Percentiles rank a stretch among this genome's conserved stretches.
Evolutionary conservation across 2,888 invertebrate genomes (phyloP).

Genomic region (Ochlodes sylvanus): DNA sequence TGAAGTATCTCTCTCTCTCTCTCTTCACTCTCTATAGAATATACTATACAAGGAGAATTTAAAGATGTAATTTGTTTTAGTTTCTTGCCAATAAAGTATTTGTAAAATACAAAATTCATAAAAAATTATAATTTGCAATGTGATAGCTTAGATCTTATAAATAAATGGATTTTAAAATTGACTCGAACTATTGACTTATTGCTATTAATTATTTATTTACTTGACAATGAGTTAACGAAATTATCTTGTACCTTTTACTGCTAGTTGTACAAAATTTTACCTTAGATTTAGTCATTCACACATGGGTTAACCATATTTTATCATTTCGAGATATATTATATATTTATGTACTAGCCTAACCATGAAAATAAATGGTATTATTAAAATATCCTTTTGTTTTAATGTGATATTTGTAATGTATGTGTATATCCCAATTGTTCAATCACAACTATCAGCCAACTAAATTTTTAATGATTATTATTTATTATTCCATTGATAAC

Average conservation of each 20-base stretch:
- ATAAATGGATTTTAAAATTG: conserved; percentile 58
- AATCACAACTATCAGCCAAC: not conserved
- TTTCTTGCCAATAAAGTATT: conserved; percentile 84
- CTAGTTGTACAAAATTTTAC: conserved; percentile 77
- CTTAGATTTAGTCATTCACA: conserved; percentile 70
- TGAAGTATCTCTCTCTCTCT: conserved; percentile 68
- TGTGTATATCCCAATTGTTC: not conserved
- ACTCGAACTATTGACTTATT: conserved; percentile 62
- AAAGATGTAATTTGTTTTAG: conserved; percentile 67
- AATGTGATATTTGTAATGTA: not conserved
- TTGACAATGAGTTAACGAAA: conserved; percentile 50
- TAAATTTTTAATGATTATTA: too few species aligned
- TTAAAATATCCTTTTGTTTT: conserved; percentile 50
- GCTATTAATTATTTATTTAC: conserved; percentile 63
- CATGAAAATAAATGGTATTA: conserved; percentile 78
- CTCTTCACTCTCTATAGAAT: conserved; percentile 78
- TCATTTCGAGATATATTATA: conserved; percentile 64
- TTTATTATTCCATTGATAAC: too few species aligned
- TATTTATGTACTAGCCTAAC: conserved; percentile 80
- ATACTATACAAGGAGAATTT: conserved; percentile 62
- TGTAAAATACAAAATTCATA: conserved; percentile 65
- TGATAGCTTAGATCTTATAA: conserved; percentile 81
- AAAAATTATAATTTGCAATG: conserved; percentile 72
- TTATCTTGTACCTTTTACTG: conserved; percentile 54
- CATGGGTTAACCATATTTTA: conserved; percentile 75